Base-by-base conservation (phyloP, 2,113 vertebrate genomes). In the Cryptotis parvus region DNA sequence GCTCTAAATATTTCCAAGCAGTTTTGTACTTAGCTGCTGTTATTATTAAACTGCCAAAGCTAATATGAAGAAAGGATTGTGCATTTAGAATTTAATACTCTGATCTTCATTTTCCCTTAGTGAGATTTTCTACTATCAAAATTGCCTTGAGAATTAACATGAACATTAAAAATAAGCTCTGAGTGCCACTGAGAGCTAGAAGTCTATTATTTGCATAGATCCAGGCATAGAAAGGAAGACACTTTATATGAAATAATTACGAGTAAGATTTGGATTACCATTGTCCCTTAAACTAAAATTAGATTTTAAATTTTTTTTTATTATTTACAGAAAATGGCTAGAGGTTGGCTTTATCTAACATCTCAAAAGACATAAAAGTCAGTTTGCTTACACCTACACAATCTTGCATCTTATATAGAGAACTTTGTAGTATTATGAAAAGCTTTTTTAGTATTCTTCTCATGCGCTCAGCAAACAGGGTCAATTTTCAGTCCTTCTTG, bases 211-310 rank as follows among this genome's bases (percentile, higher is more conserved):
- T 80, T 58, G 18, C 9, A 15, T 33, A 73, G 49, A 76, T 41
- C 15, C 4, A 66, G 61, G 31, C 18, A 55, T 2, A 33, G 2
- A 83, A 61, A 87, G 24, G 26, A 81, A 91, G 37, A 68, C 0
- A 73, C 5, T 45, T 4, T n/a, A 35, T 65, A 61, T 31, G 75
- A n/a, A 79, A 72, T 24, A 63, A 90, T 90, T 77, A 76, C 29
- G 12, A 68, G 43, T 37, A 79, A 77, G 1, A 24, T 66, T 69
- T 18, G 68, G 9, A 82, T 80, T 68, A 72, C 18, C 20, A 49
- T 33, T 74, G n/a, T n/a, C 55, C 12, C 81, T 91, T 84, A 92
- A 92, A 77, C 15, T 55, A 49, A 92, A 55, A 91, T 78, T 72
- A 66, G 61, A 35, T 91, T 33, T 20, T 68, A 68, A 70, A 16